phyloP scores from a whole-genome alignment of 2,888 invertebrate species.

The Cheilosia vernalis region DNA sequence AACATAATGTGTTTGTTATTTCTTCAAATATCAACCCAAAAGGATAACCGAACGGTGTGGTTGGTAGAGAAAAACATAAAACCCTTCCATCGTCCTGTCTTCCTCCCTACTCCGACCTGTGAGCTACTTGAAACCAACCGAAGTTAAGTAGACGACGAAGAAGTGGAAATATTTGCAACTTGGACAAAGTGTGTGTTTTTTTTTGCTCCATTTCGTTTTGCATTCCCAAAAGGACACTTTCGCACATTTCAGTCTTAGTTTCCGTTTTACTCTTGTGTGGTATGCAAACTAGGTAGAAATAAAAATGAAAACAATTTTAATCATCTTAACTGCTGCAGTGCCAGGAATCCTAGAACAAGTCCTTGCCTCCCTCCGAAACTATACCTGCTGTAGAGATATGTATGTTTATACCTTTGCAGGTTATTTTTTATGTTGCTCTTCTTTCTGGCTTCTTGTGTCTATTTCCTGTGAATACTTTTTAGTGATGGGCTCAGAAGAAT shows the following conservation, averaged over 20 bases:
- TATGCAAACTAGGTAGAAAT: constrained; percentile 4
- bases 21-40: constrained; percentile 1
- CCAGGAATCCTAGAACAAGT: constrained; percentile 24
- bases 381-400: not conserved
- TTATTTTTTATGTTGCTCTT: not conserved
- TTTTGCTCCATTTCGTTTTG: not conserved
- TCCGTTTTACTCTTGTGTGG: constrained; percentile 9
- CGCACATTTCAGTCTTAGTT: constrained; percentile 10
- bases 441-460: not conserved
- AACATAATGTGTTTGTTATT: constrained; percentile 8
- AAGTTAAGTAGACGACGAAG: constrained; percentile 10
- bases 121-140: constrained; percentile 14
- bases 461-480: constrained; percentile 8
- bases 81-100: constrained; percentile 6
- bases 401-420: not conserved
- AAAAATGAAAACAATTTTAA: constrained; percentile 4
- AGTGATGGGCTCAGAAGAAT: constrained; percentile 5
- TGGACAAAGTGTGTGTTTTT: constrained; percentile 7
- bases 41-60: not conserved
- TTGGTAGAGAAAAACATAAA: not conserved
- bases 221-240: constrained; percentile 18
- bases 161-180: constrained; percentile 1
- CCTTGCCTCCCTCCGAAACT: not conserved
- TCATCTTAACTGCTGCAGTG: constrained; percentile 50
- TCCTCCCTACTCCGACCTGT: not conserved